These are phyloP conservation scores for Pentamera pediparva DNA, from an alignment of 53 echinoderm and acorn worm genomes.

Conservation along the genomic window DNA sequence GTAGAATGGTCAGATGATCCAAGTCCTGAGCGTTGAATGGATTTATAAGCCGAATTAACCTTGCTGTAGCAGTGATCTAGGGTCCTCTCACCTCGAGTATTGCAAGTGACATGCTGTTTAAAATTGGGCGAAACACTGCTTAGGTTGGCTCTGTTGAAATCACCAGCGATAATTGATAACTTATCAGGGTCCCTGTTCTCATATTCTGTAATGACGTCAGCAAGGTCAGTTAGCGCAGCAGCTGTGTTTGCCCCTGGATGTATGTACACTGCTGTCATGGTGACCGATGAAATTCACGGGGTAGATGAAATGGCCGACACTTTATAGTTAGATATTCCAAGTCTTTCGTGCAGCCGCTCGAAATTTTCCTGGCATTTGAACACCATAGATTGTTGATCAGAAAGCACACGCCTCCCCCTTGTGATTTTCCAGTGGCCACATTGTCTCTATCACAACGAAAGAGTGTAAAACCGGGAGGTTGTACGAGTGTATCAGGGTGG, in stretches of 20 bases:
- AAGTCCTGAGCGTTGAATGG: conserved; percentile 6
- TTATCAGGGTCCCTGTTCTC: conserved; percentile 3
- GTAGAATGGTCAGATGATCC: conserved; percentile 2
- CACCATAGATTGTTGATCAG: conserved; percentile 34
- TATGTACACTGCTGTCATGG: conserved; percentile 6
- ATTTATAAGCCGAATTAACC: not conserved
- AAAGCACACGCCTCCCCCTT: conserved; percentile 36
- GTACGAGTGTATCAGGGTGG: not conserved
- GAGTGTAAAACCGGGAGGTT: conserved; percentile 37
- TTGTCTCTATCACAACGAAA: conserved; percentile 32
- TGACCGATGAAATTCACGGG: conserved; percentile 28
- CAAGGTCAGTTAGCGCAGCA: not conserved
- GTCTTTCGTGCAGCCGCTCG: conserved; percentile 22
- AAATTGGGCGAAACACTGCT: conserved; percentile 9
- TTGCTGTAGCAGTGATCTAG: conserved; percentile 9
- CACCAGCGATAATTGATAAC: conserved; percentile 2
- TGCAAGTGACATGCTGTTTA: conserved; percentile 17
- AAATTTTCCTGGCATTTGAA: conserved; percentile 14
- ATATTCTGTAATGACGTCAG: not conserved
- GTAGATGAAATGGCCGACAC: conserved; percentile 41
- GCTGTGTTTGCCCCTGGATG: not conserved
- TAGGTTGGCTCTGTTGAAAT: conserved; percentile 18
- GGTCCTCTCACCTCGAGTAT: not conserved
- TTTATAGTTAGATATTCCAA: conserved; percentile 34
- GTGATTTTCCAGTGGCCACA: conserved; percentile 38